Percentiles rank a stretch among this genome's conserved stretches.
These are phyloP conservation scores for Phorcus lineatus DNA, from an alignment of 2,888 invertebrate genomes.

Conservation along the genomic window DNA sequence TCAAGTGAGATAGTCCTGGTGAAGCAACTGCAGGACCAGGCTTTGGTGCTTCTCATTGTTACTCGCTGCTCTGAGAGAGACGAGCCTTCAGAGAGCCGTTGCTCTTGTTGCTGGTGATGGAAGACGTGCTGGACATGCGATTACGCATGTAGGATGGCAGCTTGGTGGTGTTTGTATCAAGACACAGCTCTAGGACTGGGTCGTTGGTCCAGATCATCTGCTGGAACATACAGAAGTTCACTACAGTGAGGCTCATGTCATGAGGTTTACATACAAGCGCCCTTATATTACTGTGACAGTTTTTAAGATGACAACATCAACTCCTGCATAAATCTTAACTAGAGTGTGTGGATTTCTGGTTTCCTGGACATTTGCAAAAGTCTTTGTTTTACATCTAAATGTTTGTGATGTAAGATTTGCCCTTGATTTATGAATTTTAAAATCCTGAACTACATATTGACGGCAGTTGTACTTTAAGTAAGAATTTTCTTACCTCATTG, in stretches of 20 bases:
- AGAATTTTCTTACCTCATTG: conserved; percentile 65
- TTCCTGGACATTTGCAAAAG: too few relatives aligned
- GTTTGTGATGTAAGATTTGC: too few relatives aligned
- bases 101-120: conserved; percentile 42
- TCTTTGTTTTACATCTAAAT: too few relatives aligned
- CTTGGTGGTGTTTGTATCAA: conserved; percentile 69
- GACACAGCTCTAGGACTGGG: conserved; percentile 73
- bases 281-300: too few relatives aligned
- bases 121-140: conserved; percentile 54
- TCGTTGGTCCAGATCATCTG: conserved; percentile 76
- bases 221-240: conserved; percentile 24
- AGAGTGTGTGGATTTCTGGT: not conserved
- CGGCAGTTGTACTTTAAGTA: not conserved
- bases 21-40: too few relatives aligned
- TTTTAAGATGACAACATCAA: too few relatives aligned
- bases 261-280: not conserved
- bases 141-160: conserved; percentile 69
- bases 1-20: too few relatives aligned
- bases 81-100: not conserved
- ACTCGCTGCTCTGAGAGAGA: not conserved
- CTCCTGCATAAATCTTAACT: too few relatives aligned
- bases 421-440: too few relatives aligned
- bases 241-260: not conserved
- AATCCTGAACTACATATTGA: too few relatives aligned
- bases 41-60: not conserved